Conservation (phyloP, 2,113 vertebrate genomes). For the Sitta europaea region DNA sequence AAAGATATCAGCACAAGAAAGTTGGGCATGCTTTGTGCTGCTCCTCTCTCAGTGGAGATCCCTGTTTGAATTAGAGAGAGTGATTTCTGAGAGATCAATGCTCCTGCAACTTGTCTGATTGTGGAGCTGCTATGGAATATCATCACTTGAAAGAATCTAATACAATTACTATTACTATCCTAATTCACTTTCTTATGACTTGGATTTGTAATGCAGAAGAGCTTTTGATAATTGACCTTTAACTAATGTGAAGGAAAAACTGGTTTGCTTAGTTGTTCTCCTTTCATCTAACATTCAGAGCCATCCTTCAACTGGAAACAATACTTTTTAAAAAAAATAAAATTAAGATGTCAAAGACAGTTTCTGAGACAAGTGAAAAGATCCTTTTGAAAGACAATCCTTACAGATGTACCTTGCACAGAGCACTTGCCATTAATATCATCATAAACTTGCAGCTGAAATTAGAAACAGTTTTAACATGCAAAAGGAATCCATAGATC, state of each 20-base stretch:
- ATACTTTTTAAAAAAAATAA: not conserved
- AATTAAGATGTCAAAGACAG: not conserved
- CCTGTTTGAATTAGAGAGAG: not conserved
- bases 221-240: conserved; percentile 1
- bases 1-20: not conserved
- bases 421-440: conserved; percentile 27
- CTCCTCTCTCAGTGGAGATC: not conserved
- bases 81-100: not conserved
- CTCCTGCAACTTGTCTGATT: not conserved
- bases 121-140: not conserved
- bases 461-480: conserved; percentile 33
- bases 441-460: conserved; percentile 28
- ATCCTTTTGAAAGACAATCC: conserved; percentile 21
- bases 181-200: not conserved
- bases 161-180: not conserved
- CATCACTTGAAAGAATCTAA: conserved; percentile 1
- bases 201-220: not conserved
- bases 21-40: not conserved
- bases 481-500: conserved; percentile 10
- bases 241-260: not conserved
- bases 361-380: conserved; percentile 7
- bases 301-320: not conserved
- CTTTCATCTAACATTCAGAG: not conserved
- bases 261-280: not conserved
- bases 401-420: not conserved